Conservation (phyloP, 2,113 vertebrate species). For the Sturnus vulgaris region DNA sequence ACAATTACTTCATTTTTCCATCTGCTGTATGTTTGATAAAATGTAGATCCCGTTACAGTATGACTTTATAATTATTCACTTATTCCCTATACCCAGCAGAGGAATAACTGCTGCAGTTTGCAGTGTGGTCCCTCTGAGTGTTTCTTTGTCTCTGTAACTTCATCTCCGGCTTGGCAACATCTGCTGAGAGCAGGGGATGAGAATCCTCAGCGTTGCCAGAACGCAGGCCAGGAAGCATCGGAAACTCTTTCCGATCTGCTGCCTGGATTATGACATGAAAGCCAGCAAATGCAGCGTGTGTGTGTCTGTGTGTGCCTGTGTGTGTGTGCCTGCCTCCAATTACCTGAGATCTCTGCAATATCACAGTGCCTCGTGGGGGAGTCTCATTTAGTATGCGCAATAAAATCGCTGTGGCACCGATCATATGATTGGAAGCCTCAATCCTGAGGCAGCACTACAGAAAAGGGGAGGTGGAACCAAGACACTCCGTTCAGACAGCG, state of each 20-base stretch:
- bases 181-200: background rate
- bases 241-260: background rate
- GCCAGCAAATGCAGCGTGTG: background rate
- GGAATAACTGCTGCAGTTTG: background rate
- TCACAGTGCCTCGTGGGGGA: constrained; percentile 12
- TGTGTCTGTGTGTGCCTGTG: background rate
- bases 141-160: constrained; percentile 18
- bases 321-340: background rate
- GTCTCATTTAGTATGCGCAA: constrained; percentile 56
- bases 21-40: background rate
- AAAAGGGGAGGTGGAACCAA: constrained; percentile 52
- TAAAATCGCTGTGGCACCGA: constrained; percentile 10
- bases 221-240: background rate
- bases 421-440: constrained; percentile 54
- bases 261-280: background rate
- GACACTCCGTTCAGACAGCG: constrained; percentile 14
- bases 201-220: background rate
- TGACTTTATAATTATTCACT: background rate
- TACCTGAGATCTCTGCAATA: constrained; percentile 37
- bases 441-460: constrained; percentile 47
- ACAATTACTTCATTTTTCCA: background rate
- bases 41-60: background rate
- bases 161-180: background rate
- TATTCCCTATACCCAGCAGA: background rate
- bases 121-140: background rate